Evolutionary conservation across 2,888 invertebrate genomes (phyloP).

Genomic region (Macrophya alboannulata): DNA sequence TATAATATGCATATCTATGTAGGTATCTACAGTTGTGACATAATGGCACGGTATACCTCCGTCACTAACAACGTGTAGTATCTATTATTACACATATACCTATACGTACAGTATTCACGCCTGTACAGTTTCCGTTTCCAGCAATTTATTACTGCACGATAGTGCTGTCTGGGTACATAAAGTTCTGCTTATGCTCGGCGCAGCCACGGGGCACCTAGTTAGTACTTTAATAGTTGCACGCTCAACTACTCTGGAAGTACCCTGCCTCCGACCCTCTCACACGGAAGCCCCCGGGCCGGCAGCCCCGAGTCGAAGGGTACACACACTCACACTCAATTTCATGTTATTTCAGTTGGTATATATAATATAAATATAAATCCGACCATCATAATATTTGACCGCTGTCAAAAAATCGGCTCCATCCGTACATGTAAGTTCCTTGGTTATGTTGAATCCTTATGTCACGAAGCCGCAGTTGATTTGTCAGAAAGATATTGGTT

Average conservation of each 20-base stretch:
- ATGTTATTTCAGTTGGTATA: constrained; percentile 1
- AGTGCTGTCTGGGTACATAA: constrained; percentile 21
- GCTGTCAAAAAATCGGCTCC: not conserved
- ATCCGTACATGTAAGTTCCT: not conserved
- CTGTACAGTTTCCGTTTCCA: constrained; percentile 24
- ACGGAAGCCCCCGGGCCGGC: not conserved
- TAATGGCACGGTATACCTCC: constrained; percentile 18
- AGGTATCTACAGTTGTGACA: constrained; percentile 25
- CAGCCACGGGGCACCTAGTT: constrained; percentile 29
- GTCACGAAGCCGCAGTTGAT: not conserved
- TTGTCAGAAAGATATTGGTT: not conserved
- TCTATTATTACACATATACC: constrained; percentile 11
- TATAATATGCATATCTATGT: not conserved
- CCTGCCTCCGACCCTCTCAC: constrained; percentile 3
- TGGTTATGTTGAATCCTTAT: too few species aligned
- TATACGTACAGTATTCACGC: constrained; percentile 11
- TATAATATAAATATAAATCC: not conserved
- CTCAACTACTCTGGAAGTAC: constrained; percentile 32
- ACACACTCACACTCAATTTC: not conserved
- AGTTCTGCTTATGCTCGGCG: constrained; percentile 37
- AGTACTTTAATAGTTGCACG: constrained; percentile 36
- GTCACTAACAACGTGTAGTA: constrained; percentile 29
- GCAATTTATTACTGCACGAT: constrained; percentile 13
- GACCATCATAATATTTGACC: not conserved
- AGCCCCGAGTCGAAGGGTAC: constrained; percentile 12